Evolutionary conservation across 2,113 vertebrate genomes (phyloP).

Genomic region (Fregetta grallaria): DNA sequence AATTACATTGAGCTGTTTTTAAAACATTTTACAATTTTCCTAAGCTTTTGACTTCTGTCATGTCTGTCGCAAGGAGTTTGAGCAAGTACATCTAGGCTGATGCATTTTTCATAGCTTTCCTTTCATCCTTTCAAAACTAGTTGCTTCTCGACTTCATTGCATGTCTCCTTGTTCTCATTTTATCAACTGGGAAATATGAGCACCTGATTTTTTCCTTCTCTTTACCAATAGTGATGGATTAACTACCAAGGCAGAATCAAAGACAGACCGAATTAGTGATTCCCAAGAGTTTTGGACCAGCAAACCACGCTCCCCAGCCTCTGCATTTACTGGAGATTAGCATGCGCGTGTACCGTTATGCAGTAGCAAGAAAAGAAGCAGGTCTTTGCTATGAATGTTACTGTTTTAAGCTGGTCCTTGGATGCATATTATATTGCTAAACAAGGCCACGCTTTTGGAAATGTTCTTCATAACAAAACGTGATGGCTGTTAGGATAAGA

Average conservation of each 20-base stretch:
- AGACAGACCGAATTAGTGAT: not conserved
- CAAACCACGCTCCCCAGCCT: not conserved
- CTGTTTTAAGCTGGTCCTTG: not conserved
- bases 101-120: slow-evolving; percentile 21
- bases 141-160: not conserved
- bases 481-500: not conserved
- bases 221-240: not conserved
- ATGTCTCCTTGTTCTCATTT: not conserved
- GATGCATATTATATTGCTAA: not conserved
- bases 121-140: not conserved
- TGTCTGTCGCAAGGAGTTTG: not conserved
- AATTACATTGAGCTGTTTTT: not conserved
- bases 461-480: not conserved
- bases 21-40: not conserved
- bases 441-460: not conserved
- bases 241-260: not conserved
- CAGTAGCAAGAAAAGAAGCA: not conserved
- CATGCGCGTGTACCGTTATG: fast-evolving
- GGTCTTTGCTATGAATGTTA: not conserved
- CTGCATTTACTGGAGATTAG: not conserved
- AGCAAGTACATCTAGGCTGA: not conserved
- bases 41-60: not conserved
- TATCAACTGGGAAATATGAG: not conserved
- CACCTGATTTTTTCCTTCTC: not conserved
- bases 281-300: not conserved